Percentiles rank a stretch among this genome's conserved stretches.
phyloP scores from a whole-genome alignment of 2,888 invertebrate species.

The Pristionchus exspectatus region DNA sequence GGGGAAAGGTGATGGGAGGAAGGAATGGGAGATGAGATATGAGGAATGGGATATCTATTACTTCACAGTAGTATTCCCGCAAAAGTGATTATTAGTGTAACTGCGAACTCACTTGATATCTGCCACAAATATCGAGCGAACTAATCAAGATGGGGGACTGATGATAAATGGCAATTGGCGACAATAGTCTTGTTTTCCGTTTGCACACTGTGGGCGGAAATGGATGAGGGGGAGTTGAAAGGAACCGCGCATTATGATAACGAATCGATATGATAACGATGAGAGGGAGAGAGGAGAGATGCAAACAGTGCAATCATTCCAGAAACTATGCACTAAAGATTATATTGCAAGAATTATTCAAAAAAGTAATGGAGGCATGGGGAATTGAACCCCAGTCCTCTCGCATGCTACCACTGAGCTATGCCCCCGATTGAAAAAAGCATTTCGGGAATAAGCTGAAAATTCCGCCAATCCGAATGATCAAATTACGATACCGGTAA shows the following conservation, averaged over 20 bases:
- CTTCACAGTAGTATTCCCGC: neutral
- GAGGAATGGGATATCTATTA: constrained; percentile 3
- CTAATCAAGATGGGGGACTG: neutral
- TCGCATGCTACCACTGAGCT: neutral
- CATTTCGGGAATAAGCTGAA: neutral
- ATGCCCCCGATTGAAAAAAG: neutral
- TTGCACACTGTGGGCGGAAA: neutral
- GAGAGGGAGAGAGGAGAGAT: neutral
- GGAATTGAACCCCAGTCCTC: neutral
- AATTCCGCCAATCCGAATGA: neutral
- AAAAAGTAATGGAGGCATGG: no score
- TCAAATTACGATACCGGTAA: no score
- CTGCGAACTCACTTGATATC: neutral
- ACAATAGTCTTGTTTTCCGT: neutral
- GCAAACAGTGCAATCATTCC: neutral
- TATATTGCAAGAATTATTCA: no score
- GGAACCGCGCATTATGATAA: no score
- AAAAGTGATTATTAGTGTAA: neutral
- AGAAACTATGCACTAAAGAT: no score
- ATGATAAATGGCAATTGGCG: neutral
- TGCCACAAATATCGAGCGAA: neutral
- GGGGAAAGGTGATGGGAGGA: constrained; percentile 27
- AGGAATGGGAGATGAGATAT: constrained; percentile 9
- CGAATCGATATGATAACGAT: neutral
- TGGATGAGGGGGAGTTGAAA: neutral